A percentile compares a stretch with the other conserved stretches of the same genome.
Conservation (phyloP, 2,888 invertebrate species). For the Epinotia ramella region DNA sequence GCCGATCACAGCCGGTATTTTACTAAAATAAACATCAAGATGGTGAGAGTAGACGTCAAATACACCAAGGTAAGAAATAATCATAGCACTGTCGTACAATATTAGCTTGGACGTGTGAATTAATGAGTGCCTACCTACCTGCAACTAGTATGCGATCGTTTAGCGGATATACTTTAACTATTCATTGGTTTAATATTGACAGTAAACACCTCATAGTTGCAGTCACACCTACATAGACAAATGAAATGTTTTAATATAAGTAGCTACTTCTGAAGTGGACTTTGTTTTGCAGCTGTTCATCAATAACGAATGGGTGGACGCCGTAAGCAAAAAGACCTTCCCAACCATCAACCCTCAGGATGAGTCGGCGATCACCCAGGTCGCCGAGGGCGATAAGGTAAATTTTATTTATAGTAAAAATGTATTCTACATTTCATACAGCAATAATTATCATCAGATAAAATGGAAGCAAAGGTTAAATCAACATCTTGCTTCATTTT, state of each 20-base stretch:
- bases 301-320: slow-evolving; percentile 92
- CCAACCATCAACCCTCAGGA: slow-evolving; percentile 92
- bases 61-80: slow-evolving; percentile 78
- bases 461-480: slow-evolving; percentile 14
- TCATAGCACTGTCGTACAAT: slow-evolving; percentile 5
- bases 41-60: slow-evolving; percentile 82
- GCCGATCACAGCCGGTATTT: slow-evolving; percentile 1
- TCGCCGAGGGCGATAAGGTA: slow-evolving; percentile 94
- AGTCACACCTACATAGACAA: not conserved
- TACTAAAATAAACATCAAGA: slow-evolving; percentile 55
- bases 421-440: not conserved
- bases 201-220: not conserved
- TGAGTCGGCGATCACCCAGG: slow-evolving; percentile 89
- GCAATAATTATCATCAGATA: slow-evolving; percentile 2
- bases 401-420: slow-evolving; percentile 42
- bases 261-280: not conserved
- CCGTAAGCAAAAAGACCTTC: slow-evolving; percentile 93
- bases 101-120: not conserved
- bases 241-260: not conserved
- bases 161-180: not conserved
- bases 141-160: not conserved
- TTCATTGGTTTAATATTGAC: not conserved
- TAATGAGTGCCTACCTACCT: too few relatives aligned
- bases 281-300: slow-evolving; percentile 87
- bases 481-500: not conserved